Conservation (phyloP, 92 coral and sea anemone species). For the Meandrina meandrites region DNA sequence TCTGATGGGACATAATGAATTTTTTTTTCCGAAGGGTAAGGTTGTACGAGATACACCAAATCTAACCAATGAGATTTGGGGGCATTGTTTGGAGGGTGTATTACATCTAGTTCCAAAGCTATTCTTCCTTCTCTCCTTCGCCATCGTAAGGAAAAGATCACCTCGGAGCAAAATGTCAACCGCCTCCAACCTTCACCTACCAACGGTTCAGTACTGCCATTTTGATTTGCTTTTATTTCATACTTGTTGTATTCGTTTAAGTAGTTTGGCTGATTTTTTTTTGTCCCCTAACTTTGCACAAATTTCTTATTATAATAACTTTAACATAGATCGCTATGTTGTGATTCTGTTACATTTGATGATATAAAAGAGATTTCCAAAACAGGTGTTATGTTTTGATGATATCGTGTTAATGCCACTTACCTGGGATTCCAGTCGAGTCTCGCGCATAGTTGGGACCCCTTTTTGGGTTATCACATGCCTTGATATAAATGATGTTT, state of each 20-base stretch:
- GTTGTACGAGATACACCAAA: too few species aligned
- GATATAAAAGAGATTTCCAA: not conserved
- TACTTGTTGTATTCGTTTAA: too few species aligned
- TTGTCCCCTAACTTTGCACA: slow-evolving; percentile 1
- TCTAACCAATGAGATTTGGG: too few species aligned
- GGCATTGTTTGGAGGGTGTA: not conserved
- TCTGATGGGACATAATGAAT: too few species aligned
- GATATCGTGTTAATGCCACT: too few species aligned
- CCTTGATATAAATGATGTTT: too few species aligned
- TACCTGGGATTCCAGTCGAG: too few species aligned
- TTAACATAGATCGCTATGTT: not conserved
- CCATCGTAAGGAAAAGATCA: not conserved
- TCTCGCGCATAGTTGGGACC: too few species aligned
- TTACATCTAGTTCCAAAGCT: not conserved
- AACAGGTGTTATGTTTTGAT: too few species aligned
- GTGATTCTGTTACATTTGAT: not conserved
- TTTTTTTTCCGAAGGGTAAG: too few species aligned
- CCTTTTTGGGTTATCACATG: too few species aligned
- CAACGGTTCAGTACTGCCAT: not conserved
- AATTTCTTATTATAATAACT: slow-evolving; percentile 9
- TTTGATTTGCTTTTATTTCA: not conserved
- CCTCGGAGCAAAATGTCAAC: not conserved
- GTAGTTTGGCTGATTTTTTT: not conserved
- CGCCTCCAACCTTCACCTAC: slow-evolving; percentile 12
- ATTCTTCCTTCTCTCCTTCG: slow-evolving; percentile 10